Percentiles rank a stretch among this genome's conserved stretches.
These are phyloP conservation scores for Zaprionus capensis DNA, from an alignment of 1,140 invertebrate species.

Conservation along the genomic window DNA sequence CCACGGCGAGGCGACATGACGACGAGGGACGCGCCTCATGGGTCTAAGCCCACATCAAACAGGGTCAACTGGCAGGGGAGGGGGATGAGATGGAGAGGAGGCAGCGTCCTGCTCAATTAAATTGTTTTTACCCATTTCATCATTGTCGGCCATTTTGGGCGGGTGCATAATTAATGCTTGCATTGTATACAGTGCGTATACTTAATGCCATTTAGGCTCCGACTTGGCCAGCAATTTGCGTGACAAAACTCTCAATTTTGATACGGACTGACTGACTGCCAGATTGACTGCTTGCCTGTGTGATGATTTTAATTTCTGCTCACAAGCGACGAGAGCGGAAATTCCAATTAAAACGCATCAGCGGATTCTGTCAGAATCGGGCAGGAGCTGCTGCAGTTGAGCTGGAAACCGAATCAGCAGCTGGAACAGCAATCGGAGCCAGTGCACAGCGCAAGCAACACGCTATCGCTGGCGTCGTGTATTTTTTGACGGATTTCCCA, in stretches of 20 bases:
- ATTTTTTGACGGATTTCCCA: slow-evolving; percentile 74
- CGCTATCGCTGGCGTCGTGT: slow-evolving; percentile 31
- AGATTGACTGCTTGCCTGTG: slow-evolving; percentile 20
- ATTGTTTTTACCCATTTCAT: slow-evolving; percentile 60
- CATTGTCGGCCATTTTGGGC: slow-evolving; percentile 43
- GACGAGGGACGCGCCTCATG: slow-evolving; percentile 33
- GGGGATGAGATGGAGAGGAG: not conserved
- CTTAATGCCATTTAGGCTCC: slow-evolving; percentile 45
- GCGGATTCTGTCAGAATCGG: slow-evolving; percentile 42
- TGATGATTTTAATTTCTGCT: slow-evolving; percentile 76
- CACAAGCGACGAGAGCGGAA: slow-evolving; percentile 67
- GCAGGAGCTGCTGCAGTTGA: slow-evolving; percentile 2
- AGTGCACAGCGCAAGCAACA: slow-evolving; percentile 15
- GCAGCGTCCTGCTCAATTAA: slow-evolving; percentile 68
- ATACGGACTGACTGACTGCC: not conserved
- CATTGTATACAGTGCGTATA: slow-evolving; percentile 12
- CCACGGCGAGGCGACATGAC: slow-evolving; percentile 40
- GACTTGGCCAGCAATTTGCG: slow-evolving; percentile 30
- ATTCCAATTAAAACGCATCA: slow-evolving; percentile 83
- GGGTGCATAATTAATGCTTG: slow-evolving; percentile 54
- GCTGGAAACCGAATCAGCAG: slow-evolving; percentile 15
- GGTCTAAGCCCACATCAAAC: slow-evolving; percentile 75
- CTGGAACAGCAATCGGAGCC: slow-evolving; percentile 35
- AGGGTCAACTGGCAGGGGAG: slow-evolving; percentile 24
- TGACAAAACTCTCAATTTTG: slow-evolving; percentile 52